Conservation (phyloP, 2,797 vertebrate species). For the Liparis tanakae region DNA sequence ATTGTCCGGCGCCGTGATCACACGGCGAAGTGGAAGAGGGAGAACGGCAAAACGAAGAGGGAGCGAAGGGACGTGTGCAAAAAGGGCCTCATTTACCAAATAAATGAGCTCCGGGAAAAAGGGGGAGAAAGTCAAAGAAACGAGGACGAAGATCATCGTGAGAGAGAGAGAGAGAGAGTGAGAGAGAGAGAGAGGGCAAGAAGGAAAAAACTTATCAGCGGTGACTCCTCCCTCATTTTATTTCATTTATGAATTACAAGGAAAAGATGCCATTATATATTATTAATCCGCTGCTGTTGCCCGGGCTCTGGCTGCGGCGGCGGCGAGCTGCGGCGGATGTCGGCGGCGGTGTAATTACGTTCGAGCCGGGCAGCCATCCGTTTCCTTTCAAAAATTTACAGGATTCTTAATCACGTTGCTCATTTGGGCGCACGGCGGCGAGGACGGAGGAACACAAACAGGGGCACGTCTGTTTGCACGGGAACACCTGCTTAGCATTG, state of each 20-base stretch:
- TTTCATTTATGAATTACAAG: slow-evolving; percentile 99
- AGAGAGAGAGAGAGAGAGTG: too few species aligned
- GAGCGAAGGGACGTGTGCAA: slow-evolving; percentile 45
- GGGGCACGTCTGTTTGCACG: slow-evolving; percentile 96
- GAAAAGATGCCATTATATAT: slow-evolving; percentile 96
- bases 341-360: slow-evolving; percentile 97
- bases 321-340: slow-evolving; percentile 87
- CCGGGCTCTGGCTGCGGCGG: slow-evolving; percentile 85
- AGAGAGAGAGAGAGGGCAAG: slow-evolving; percentile 14
- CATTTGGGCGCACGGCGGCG: slow-evolving; percentile 91
- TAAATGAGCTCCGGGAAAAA: slow-evolving; percentile 50
- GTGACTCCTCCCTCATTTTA: slow-evolving; percentile 92
- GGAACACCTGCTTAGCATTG: slow-evolving; percentile 99
- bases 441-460: slow-evolving; percentile 95
- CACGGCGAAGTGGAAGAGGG: slow-evolving; percentile 49
- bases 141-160: slow-evolving; percentile 26
- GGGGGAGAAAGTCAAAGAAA: slow-evolving; percentile 18
- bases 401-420: slow-evolving; percentile 99
- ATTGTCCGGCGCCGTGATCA: slow-evolving; percentile 68
- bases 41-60: slow-evolving; percentile 49
- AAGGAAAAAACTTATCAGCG: slow-evolving; percentile 89
- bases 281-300: slow-evolving; percentile 98
- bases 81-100: slow-evolving; percentile 65
- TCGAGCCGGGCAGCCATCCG: slow-evolving; percentile 99
- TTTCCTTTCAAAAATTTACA: slow-evolving; percentile 99